Evolutionary conservation across 2,888 invertebrate genomes (phyloP).

Genomic region (Anoncus sp.): DNA sequence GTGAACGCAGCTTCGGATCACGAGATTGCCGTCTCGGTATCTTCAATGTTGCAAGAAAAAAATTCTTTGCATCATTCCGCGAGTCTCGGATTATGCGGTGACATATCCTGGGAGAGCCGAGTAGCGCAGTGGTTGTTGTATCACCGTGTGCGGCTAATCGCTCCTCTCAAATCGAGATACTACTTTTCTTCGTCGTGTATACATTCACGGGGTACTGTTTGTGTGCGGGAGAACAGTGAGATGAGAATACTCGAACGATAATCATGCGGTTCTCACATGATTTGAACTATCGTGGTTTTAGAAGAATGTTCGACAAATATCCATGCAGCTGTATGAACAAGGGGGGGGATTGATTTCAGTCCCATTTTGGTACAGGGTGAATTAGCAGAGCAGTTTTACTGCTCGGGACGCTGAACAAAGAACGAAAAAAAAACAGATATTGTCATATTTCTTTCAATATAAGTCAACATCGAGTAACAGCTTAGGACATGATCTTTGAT

Average conservation of each 20-base stretch:
- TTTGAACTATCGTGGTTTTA: constrained; percentile 53
- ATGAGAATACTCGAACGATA: constrained; percentile 36
- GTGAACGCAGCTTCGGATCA: constrained; percentile 48
- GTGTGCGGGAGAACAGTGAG: background rate
- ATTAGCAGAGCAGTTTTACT: background rate
- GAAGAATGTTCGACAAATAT: constrained; percentile 31
- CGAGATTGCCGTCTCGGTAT: constrained; percentile 46
- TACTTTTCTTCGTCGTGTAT: constrained; percentile 36
- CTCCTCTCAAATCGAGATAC: constrained; percentile 47
- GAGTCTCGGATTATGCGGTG: constrained; percentile 68
- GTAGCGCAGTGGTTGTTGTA: constrained; percentile 29
- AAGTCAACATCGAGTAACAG: too few relatives aligned
- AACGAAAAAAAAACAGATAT: background rate
- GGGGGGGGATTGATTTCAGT: background rate
- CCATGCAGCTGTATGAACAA: background rate
- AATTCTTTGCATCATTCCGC: constrained; percentile 63
- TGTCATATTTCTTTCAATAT: too few relatives aligned
- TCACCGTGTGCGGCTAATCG: constrained; percentile 45
- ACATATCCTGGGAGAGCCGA: constrained; percentile 57
- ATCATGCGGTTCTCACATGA: constrained; percentile 49
- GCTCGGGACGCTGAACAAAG: background rate
- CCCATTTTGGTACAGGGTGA: background rate
- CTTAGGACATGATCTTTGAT: too few relatives aligned
- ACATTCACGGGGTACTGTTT: constrained; percentile 1
- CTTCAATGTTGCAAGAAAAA: constrained; percentile 66